A percentile compares a stretch with the other conserved stretches of the same genome.
These are phyloP conservation scores for Malurus melanocephalus DNA, from an alignment of 2,113 vertebrate species.

Conservation along the genomic window DNA sequence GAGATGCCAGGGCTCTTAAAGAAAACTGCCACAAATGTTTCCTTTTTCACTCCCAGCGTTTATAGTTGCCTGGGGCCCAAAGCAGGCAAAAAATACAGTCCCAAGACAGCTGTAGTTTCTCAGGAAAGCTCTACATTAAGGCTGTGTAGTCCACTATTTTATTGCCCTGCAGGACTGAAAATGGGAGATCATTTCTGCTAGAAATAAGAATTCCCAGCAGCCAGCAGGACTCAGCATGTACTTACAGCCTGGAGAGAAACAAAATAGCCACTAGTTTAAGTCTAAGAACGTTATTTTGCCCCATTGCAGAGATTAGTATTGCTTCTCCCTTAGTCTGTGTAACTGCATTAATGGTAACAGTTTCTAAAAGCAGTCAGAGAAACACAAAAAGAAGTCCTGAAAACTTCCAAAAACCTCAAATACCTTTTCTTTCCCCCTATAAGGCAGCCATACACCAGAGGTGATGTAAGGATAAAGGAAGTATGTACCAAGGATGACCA, in stretches of 20 bases:
- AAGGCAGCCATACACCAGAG: neutral
- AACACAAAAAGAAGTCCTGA: neutral
- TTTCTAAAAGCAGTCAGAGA: neutral
- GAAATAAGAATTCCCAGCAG: slow-evolving; percentile 4
- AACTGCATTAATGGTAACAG: neutral
- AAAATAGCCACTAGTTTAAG: neutral
- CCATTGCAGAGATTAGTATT: neutral
- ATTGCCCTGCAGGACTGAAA: slow-evolving; percentile 3
- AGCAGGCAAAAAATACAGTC: neutral
- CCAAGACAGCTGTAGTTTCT: slow-evolving; percentile 48
- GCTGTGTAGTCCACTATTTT: slow-evolving; percentile 16
- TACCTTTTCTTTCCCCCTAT: neutral
- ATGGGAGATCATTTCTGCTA: neutral
- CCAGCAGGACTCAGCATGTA: neutral
- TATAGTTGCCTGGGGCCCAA: slow-evolving; percentile 23
- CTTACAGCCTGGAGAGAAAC: neutral
- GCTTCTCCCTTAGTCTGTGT: neutral
- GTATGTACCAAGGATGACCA: neutral
- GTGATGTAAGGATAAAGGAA: neutral
- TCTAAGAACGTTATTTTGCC: neutral
- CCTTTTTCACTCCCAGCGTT: neutral
- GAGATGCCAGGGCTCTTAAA: neutral
- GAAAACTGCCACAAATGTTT: slow-evolving; percentile 24
- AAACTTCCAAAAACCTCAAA: neutral
- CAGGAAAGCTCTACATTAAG: slow-evolving; percentile 21